Conservation (phyloP, 2,113 vertebrate species). For the Bujurquina vittata region DNA sequence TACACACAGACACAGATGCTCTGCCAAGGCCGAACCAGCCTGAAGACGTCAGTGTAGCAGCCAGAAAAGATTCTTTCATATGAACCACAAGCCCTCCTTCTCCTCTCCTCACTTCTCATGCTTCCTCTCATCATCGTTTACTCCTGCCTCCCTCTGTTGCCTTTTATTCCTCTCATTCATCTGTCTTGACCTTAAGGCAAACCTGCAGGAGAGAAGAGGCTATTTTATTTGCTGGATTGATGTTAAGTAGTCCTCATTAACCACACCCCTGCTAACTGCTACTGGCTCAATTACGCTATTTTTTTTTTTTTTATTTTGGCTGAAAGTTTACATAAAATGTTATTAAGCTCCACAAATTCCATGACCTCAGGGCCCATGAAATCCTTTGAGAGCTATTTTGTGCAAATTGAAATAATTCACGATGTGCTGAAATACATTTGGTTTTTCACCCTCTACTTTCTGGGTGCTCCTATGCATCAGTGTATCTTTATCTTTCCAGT, state of each 20-base stretch:
- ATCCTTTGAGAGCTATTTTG: not conserved
- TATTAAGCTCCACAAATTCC: not conserved
- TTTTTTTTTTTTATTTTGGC: conserved; percentile 2
- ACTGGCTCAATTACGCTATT: conserved; percentile 14
- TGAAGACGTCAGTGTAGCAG: conserved; percentile 39
- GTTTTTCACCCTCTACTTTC: not conserved
- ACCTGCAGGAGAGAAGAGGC: conserved; percentile 13
- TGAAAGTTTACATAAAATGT: conserved; percentile 31
- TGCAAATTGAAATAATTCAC: not conserved
- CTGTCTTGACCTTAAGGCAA: conserved; percentile 6
- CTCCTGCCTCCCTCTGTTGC: not conserved
- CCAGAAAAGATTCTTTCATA: conserved; percentile 62
- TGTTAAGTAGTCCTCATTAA: conserved; percentile 43
- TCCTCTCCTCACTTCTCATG: not conserved
- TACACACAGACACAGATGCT: conserved; percentile 22
- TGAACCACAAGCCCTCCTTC: conserved; percentile 5
- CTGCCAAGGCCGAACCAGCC: conserved; percentile 45
- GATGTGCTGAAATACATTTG: too few species aligned
- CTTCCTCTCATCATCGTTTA: not conserved
- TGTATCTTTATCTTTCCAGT: conserved; percentile 4
- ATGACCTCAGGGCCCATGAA: conserved; percentile 20
- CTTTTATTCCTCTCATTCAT: not conserved
- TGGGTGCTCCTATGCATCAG: not conserved
- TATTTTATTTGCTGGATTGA: conserved; percentile 38
- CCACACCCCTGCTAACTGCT: conserved; percentile 18